Percentiles rank a stretch among this genome's conserved stretches.
These are phyloP conservation scores for Coleophora flavipennella DNA, from an alignment of 2,888 invertebrate genomes.

Conservation along the genomic window DNA sequence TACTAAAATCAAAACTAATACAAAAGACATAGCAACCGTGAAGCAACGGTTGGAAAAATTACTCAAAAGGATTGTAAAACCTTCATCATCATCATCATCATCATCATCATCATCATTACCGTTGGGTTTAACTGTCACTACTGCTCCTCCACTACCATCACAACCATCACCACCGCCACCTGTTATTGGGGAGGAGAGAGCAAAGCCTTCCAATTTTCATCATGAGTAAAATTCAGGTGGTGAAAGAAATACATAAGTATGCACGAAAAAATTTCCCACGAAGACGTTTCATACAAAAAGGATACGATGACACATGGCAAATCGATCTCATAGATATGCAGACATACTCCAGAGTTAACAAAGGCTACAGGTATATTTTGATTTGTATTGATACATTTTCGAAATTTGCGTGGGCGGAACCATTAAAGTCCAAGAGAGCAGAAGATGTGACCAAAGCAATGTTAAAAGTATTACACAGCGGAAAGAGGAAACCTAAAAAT, in stretches of 20 bases:
- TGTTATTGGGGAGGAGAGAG: background rate
- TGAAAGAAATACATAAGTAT: slow-evolving; percentile 10
- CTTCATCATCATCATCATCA: too few relatives aligned
- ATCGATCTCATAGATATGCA: slow-evolving; percentile 34
- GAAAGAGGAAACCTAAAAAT: slow-evolving; percentile 8
- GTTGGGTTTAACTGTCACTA: background rate
- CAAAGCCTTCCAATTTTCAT: background rate
- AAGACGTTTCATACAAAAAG: slow-evolving; percentile 28
- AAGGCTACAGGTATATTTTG: slow-evolving; percentile 9
- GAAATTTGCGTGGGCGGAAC: slow-evolving; percentile 10
- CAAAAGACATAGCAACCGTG: too few relatives aligned
- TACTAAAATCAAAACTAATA: too few relatives aligned
- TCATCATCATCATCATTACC: too few relatives aligned
- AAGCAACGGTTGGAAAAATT: too few relatives aligned
- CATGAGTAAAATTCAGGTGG: slow-evolving; percentile 4
- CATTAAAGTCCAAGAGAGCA: slow-evolving; percentile 9
- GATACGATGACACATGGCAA: slow-evolving; percentile 44
- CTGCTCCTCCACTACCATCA: too few relatives aligned
- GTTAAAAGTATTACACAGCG: background rate
- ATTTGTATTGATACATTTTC: slow-evolving; percentile 11
- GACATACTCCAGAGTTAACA: slow-evolving; percentile 9
- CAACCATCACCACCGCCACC: too few relatives aligned
- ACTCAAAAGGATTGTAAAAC: too few relatives aligned
- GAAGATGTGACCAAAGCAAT: background rate
- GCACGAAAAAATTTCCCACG: slow-evolving; percentile 29